Conservation (phyloP, 2,888 invertebrate species). For the Bursaphelenchus okinawaensis region DNA sequence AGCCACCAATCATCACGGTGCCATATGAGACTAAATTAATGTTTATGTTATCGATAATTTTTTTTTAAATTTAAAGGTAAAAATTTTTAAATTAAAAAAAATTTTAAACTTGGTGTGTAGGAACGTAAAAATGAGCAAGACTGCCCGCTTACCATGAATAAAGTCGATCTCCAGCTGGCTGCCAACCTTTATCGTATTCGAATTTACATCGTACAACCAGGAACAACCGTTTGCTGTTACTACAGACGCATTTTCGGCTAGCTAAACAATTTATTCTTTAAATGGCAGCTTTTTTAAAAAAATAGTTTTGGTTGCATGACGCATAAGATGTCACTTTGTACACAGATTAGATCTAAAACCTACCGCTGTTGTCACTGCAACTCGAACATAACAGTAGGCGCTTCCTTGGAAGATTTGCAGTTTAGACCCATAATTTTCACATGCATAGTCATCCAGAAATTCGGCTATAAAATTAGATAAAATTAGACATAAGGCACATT, state of each 20-base stretch:
- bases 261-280: background rate
- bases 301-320: no score
- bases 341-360: no score
- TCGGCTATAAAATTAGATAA: background rate
- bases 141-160: background rate
- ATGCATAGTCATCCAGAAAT: conserved; percentile 3
- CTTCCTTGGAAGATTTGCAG: conserved; percentile 6
- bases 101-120: no score
- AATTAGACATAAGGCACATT: no score
- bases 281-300: background rate
- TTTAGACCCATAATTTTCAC: background rate
- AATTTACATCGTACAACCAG: background rate
- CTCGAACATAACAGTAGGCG: background rate
- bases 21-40: background rate
- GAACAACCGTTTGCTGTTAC: conserved; percentile 1
- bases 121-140: no score
- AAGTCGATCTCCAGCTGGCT: background rate
- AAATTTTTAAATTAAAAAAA: no score
- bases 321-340: background rate
- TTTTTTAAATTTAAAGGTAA: no score
- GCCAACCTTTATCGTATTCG: background rate
- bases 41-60: no score
- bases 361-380: background rate
- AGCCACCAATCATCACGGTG: background rate
- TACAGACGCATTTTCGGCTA: background rate